These are phyloP conservation scores for Entomobrya multifasciata DNA, from an alignment of 2,888 invertebrate species.

Conservation along the genomic window DNA sequence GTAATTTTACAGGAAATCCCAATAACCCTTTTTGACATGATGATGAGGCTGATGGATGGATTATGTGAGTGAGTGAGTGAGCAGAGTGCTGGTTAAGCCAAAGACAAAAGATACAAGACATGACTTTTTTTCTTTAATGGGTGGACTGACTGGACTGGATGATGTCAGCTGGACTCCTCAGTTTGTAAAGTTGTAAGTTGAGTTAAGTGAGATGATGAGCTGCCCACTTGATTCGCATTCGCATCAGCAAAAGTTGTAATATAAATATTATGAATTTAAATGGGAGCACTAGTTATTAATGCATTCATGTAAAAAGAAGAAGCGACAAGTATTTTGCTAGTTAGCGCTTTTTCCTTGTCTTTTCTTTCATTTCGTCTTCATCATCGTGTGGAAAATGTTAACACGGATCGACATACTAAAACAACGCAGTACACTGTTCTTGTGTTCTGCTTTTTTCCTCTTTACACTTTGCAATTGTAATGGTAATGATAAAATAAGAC, in stretches of 20 bases:
- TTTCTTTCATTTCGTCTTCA: slow-evolving; percentile 1
- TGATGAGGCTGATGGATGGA: slow-evolving; percentile 32
- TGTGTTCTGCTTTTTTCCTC: too few relatives aligned
- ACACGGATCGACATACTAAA: slow-evolving; percentile 42
- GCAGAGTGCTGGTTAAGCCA: slow-evolving; percentile 15
- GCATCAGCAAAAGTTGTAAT: slow-evolving; percentile 15
- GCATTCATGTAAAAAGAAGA: slow-evolving; percentile 67
- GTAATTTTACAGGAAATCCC: slow-evolving; percentile 61
- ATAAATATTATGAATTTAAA: slow-evolving; percentile 52
- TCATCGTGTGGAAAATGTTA: slow-evolving; percentile 43
- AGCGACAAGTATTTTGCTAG: slow-evolving; percentile 74
- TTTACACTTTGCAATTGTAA: background rate
- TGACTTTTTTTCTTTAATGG: background rate
- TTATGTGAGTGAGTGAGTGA: too few relatives aligned
- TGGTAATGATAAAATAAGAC: slow-evolving; percentile 21
- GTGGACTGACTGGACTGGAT: slow-evolving; percentile 1
- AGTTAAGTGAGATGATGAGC: slow-evolving; percentile 18
- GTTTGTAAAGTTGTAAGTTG: slow-evolving; percentile 8
- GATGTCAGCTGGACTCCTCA: slow-evolving; percentile 35
- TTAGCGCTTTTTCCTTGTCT: slow-evolving; percentile 58
- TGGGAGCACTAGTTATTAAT: slow-evolving; percentile 47
- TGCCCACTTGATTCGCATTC: slow-evolving; percentile 8
- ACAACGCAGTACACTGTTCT: background rate
- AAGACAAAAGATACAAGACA: background rate
- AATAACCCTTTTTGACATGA: slow-evolving; percentile 56